phyloP scores from a whole-genome alignment of 1,140 invertebrate species.

The Cataglyphis hispanica region DNA sequence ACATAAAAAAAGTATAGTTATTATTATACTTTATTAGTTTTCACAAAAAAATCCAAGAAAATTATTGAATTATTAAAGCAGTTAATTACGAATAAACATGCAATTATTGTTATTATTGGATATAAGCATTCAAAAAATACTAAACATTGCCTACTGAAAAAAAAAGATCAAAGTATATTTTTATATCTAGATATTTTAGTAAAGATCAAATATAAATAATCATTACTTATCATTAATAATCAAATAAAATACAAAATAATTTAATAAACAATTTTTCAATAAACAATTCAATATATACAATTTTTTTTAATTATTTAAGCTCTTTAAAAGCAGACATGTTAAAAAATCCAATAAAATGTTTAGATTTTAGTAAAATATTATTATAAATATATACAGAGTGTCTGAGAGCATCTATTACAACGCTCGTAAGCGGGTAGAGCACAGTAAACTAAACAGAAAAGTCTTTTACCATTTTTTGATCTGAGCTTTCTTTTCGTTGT shows the following conservation, averaged over 20 bases:
- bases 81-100: slow-evolving; percentile 1
- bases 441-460: no score
- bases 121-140: background rate
- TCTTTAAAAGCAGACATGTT: background rate
- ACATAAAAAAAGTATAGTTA: slow-evolving; percentile 34
- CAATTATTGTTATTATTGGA: no score
- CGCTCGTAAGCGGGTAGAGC: no score
- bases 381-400: no score
- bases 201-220: background rate
- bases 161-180: background rate
- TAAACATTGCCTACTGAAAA: background rate
- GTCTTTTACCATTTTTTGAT: no score
- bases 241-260: no score
- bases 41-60: background rate
- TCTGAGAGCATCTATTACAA: no score
- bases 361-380: background rate
- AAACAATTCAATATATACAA: no score
- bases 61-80: background rate
- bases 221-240: no score
- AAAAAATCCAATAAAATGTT: background rate
- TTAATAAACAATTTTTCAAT: no score
- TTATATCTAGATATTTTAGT: background rate
- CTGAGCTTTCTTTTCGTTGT: no score
- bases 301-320: background rate
- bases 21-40: background rate